Percentiles rank a stretch among this genome's conserved stretches.
phyloP scores from a whole-genome alignment of 2,888 invertebrate species.

The Thalpophila matura region DNA sequence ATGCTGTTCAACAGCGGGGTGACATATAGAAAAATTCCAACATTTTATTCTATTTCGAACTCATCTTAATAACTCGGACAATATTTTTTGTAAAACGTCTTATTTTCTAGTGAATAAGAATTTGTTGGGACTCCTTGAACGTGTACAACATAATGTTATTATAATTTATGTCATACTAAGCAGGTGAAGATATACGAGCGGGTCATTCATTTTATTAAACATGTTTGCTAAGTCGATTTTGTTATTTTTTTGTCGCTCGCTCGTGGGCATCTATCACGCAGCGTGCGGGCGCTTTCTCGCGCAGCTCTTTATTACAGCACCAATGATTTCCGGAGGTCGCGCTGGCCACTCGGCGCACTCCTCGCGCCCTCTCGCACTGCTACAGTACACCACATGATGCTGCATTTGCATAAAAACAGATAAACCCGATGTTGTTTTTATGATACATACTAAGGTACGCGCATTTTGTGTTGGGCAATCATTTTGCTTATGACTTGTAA shows the following conservation, averaged over 20 bases:
- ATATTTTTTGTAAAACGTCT: conserved; percentile 86
- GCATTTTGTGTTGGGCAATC: conserved; percentile 30
- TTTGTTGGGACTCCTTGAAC: conserved; percentile 89
- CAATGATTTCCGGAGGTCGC: conserved; percentile 87
- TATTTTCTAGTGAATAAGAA: conserved; percentile 89
- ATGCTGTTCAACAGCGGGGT: conserved; percentile 73
- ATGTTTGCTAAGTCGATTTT: conserved; percentile 90
- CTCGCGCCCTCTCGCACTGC: conserved; percentile 41
- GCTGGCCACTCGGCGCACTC: conserved; percentile 60
- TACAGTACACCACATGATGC: conserved; percentile 50
- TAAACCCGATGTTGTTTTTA: conserved; percentile 56
- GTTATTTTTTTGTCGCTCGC: conserved; percentile 88
- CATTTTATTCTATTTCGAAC: conserved; percentile 80
- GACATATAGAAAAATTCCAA: conserved; percentile 76
- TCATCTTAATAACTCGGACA: conserved; percentile 81
- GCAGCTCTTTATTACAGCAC: conserved; percentile 87
- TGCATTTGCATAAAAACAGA: conserved; percentile 66
- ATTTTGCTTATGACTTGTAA: conserved; percentile 39
- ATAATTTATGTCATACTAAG: conserved; percentile 91
- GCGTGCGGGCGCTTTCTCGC: conserved; percentile 88
- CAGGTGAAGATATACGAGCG: conserved; percentile 90
- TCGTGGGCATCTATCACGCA: conserved; percentile 88
- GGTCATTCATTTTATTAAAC: conserved; percentile 90
- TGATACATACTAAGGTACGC: conserved; percentile 29
- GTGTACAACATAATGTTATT: conserved; percentile 90